These are phyloP conservation scores for Tetragonula carbonaria DNA, from an alignment of 2,888 invertebrate species.

Conservation along the genomic window DNA sequence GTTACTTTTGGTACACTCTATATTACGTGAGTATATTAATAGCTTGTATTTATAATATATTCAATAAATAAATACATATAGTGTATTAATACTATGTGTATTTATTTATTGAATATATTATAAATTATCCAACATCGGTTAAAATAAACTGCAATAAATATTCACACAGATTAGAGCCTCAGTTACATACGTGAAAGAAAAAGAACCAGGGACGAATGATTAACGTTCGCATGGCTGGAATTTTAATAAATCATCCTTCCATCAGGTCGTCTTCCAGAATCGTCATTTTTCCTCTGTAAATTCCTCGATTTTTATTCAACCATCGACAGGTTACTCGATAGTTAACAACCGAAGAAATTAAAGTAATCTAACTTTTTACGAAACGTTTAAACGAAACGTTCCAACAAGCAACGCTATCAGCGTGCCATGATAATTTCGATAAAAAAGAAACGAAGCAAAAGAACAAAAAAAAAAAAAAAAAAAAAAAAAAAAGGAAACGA, in stretches of 20 bases:
- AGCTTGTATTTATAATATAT: no score
- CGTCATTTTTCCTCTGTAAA: not conserved
- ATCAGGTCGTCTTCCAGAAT: not conserved
- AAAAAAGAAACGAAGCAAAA: not conserved
- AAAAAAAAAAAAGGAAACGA: no score
- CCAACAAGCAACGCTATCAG: not conserved
- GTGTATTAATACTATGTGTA: no score
- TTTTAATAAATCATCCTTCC: constrained; percentile 13
- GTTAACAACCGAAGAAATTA: not conserved
- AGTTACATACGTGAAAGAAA: not conserved
- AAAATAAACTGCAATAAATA: not conserved
- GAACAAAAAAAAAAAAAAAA: no score
- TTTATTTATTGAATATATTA: not conserved
- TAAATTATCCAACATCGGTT: not conserved
- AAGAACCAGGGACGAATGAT: constrained; percentile 2
- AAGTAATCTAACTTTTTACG: not conserved
- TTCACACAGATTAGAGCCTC: constrained; percentile 4
- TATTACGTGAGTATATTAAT: no score
- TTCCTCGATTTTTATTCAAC: not conserved
- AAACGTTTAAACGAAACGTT: not conserved
- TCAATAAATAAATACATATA: no score
- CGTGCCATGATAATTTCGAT: not conserved
- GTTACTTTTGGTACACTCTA: no score
- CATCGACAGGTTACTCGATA: not conserved
- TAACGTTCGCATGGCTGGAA: not conserved